Evolutionary conservation across 1,140 invertebrate species (phyloP).

Genomic region (Gyrodactylus bullatarudis): DNA sequence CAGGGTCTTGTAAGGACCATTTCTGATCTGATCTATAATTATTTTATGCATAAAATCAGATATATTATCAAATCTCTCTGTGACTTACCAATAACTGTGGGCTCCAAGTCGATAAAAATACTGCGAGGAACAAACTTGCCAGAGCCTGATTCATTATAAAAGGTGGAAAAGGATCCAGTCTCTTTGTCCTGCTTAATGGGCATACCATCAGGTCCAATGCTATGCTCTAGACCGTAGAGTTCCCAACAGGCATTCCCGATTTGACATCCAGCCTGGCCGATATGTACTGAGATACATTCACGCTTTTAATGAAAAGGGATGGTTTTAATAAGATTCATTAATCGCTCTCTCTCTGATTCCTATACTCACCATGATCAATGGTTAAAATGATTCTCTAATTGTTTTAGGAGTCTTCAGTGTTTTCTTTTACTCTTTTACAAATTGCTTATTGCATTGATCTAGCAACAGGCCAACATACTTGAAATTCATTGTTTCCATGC

Average conservation of each 20-base stretch:
- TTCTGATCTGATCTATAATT: constrained; percentile 10
- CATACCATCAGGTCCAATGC: constrained; percentile 40
- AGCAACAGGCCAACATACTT: too few relatives aligned
- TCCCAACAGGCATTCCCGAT: constrained; percentile 35
- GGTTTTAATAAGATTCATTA: too few relatives aligned
- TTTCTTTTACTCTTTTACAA: too few relatives aligned
- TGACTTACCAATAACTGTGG: constrained; percentile 13
- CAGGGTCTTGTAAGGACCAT: constrained; percentile 12
- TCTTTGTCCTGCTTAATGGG: constrained; percentile 10
- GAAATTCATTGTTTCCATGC: too few relatives aligned
- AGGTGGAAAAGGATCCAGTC: constrained; percentile 46
- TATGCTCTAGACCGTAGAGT: constrained; percentile 45
- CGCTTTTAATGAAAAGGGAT: background rate
- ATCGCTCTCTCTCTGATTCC: too few relatives aligned
- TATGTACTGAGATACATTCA: constrained; percentile 4
- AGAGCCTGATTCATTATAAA: constrained; percentile 42
- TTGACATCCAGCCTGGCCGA: constrained; percentile 4
- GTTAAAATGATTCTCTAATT: too few relatives aligned
- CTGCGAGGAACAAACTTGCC: constrained; percentile 24
- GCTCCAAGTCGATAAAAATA: constrained; percentile 16
- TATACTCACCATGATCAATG: too few relatives aligned
- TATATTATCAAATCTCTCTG: background rate
- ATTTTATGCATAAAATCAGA: background rate
- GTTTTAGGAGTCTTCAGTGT: too few relatives aligned
- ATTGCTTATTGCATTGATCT: too few relatives aligned